Conservation (phyloP, 2,888 invertebrate species). For the Lomographa bimaculata region DNA sequence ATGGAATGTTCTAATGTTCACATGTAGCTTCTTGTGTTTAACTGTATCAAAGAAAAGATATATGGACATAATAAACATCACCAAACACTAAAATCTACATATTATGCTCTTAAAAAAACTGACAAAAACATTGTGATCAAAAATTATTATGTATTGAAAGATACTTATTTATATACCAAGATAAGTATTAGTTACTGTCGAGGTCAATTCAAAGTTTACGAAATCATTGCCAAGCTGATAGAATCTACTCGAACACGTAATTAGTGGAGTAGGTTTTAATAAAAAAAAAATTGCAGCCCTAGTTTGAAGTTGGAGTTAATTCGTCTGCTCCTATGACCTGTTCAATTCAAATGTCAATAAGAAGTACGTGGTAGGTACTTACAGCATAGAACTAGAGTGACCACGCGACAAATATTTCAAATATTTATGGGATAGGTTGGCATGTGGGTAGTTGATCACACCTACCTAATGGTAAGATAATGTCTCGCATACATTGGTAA, state of each 20-base stretch:
- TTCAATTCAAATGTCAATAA: constrained; percentile 42
- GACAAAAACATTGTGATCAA: too few species aligned
- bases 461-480: constrained; percentile 2
- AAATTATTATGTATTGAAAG: too few species aligned
- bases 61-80: too few species aligned
- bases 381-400: constrained; percentile 32
- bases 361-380: constrained; percentile 11
- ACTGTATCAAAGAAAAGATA: too few species aligned
- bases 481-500: constrained; percentile 2
- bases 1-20: too few species aligned
- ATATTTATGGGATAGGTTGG: constrained; percentile 4
- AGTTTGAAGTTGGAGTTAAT: constrained; percentile 40
- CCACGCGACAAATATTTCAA: constrained; percentile 13
- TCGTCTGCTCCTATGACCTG: constrained; percentile 48
- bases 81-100: too few species aligned
- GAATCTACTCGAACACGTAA: background rate
- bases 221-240: too few species aligned
- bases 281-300: constrained; percentile 25
- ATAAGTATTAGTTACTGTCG: too few species aligned
- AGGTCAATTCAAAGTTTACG: too few species aligned
- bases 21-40: too few species aligned
- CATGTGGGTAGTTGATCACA: background rate
- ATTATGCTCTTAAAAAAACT: too few species aligned
- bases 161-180: too few species aligned
- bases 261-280: background rate